Evolutionary conservation across 2,797 vertebrate genomes (phyloP).

Genomic region (Morelia viridis): DNA sequence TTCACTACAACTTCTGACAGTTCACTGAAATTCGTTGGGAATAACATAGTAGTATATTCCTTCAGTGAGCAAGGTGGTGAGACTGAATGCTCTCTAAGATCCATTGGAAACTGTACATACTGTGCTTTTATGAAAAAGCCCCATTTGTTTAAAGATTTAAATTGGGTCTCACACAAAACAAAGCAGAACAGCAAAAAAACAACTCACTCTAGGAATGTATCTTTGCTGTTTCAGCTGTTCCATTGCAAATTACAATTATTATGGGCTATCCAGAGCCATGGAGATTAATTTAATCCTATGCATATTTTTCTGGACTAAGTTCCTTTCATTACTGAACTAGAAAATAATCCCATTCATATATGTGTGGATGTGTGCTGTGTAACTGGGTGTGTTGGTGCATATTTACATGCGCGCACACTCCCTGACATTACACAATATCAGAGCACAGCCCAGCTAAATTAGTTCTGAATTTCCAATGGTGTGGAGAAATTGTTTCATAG

Average conservation of each 20-base stretch:
- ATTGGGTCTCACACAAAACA: too few species aligned
- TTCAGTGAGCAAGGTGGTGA: too few species aligned
- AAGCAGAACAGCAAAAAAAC: neutral
- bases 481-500: neutral
- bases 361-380: too few species aligned
- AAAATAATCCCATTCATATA: neutral
- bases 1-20: neutral
- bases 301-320: neutral
- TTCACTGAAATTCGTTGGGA: too few species aligned
- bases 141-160: neutral
- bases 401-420: too few species aligned
- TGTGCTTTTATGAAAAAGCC: neutral
- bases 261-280: neutral
- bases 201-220: neutral
- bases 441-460: neutral
- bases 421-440: too few species aligned
- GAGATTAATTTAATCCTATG: neutral
- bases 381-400: too few species aligned
- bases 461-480: neutral
- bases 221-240: neutral
- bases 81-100: too few species aligned
- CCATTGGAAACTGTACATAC: too few species aligned
- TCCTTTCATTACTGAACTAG: neutral
- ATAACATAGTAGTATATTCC: too few species aligned
- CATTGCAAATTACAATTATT: neutral